phyloP scores from a whole-genome alignment of 2,888 invertebrate genomes.

The Drosophila anomelani region DNA sequence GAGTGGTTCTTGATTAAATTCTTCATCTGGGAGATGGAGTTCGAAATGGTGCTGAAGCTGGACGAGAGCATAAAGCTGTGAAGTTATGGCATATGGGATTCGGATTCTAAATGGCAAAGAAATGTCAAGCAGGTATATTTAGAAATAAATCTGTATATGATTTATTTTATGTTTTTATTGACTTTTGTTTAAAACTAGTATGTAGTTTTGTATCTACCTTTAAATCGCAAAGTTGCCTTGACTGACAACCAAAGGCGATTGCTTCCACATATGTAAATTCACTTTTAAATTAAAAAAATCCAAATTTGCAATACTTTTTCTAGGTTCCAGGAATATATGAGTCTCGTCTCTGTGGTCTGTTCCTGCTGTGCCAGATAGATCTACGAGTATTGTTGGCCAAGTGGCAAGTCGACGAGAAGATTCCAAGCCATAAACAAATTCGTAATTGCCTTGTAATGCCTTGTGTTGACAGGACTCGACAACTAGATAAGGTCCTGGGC shows the following conservation, averaged over 20 bases:
- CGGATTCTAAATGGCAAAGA: not conserved
- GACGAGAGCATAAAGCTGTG: constrained; percentile 3
- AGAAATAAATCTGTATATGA: not conserved
- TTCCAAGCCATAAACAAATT: constrained; percentile 74
- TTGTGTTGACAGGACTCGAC: constrained; percentile 77
- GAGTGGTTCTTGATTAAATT: constrained; percentile 58
- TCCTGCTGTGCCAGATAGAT: constrained; percentile 20
- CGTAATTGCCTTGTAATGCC: constrained; percentile 81
- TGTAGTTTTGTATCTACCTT: too few species aligned
- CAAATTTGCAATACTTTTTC: constrained; percentile 6
- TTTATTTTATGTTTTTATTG: not conserved
- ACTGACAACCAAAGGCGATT: not conserved
- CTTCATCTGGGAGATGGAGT: constrained; percentile 23
- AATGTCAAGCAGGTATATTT: not conserved
- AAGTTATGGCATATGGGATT: constrained; percentile 13
- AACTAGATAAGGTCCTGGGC: constrained; percentile 64
- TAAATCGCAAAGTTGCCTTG: not conserved
- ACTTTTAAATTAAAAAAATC: constrained; percentile 1
- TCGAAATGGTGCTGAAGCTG: not conserved
- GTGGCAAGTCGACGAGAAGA: constrained; percentile 41
- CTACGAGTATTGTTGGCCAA: constrained; percentile 29
- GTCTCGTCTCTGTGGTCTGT: not conserved
- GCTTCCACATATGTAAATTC: constrained; percentile 2
- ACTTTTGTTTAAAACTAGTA: too few species aligned
- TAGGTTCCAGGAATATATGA: not conserved